A percentile compares a stretch with the other conserved stretches of the same genome.
Evolutionary conservation across 2,888 invertebrate genomes (phyloP).

Genomic region (Noctuana brunneofusca): DNA sequence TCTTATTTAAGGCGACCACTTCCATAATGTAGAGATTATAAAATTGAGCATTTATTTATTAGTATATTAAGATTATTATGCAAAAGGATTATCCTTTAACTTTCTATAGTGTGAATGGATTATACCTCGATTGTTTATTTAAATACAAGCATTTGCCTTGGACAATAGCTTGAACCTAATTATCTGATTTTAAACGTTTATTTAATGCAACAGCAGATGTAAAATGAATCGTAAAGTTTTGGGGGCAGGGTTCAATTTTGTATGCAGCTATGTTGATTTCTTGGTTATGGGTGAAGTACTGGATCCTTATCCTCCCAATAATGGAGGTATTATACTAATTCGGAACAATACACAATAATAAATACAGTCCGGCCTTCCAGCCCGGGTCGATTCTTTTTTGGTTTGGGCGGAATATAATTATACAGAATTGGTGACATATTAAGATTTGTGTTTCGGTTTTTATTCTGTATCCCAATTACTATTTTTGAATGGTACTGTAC

Average conservation of each 20-base stretch:
- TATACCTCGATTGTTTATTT: neutral
- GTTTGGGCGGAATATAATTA: neutral
- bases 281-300: neutral
- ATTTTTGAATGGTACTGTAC: too few relatives aligned
- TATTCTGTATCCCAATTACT: too few relatives aligned
- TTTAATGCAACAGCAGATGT: too few relatives aligned
- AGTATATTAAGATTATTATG: too few relatives aligned
- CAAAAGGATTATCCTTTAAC: too few relatives aligned
- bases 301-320: neutral
- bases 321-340: slow-evolving; percentile 28
- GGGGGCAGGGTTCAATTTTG: neutral
- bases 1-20: too few relatives aligned
- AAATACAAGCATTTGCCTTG: neutral
- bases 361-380: slow-evolving; percentile 15
- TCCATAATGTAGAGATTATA: too few relatives aligned
- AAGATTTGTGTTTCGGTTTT: too few relatives aligned
- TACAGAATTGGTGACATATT: neutral
- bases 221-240: neutral
- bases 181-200: too few relatives aligned
- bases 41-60: too few relatives aligned
- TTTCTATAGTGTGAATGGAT: too few relatives aligned
- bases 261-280: neutral
- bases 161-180: too few relatives aligned
- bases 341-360: slow-evolving; percentile 26
- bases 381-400: slow-evolving; percentile 15